Base-by-base conservation (phyloP, 2,888 invertebrate species). In the Unio delphinus region DNA sequence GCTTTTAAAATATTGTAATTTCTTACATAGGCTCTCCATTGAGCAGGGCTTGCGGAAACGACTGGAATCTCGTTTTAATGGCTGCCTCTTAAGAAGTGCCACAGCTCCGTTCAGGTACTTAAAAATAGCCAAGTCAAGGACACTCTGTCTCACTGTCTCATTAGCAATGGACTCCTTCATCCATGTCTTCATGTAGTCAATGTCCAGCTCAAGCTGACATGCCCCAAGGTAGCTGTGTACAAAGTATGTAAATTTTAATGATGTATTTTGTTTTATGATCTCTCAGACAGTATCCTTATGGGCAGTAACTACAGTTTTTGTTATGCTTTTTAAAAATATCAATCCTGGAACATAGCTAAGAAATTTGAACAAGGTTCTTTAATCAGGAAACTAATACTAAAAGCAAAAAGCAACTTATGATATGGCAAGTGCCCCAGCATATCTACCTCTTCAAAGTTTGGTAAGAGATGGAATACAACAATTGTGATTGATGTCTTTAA, bases 201-300 rank as follows among this genome's bases (percentile, higher is more conserved):
- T 83, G 79, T 89, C 89, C 30, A 80, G 64, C 58, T 86, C 81
- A 34, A 89, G 83, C 75, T 88, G 89, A 66, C 82, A 83, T 7
- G 89, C 89, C n/a, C 89, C 89, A 62, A 78, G 72, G 63, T 85
- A 79, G 72, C 89, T 89, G 81, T 4, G 82, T 72, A n/a, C 70
- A 57, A 69, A 56, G 57, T 56, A 26, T 5, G 20, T 20, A 23
- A 4, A 20, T 23, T 54, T 15, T 45, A 66, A 23, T 45, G 26
- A 59, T 60, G 26, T 3, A 28, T 20, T 64, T 20, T 54, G 15
- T 8, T 23, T 2, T 20, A 11, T 11, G 2, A 23, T 59, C 23
- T 59, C 18, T 23, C 15, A 23, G 58, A 58, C 15, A 23, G 8
- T 11, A 17, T 58, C 58, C 58, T 4, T 26, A 58, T 11, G 17